A percentile compares a stretch with the other conserved stretches of the same genome.
Conservation (phyloP, 2,888 invertebrate genomes). For the Leuctra nigra region DNA sequence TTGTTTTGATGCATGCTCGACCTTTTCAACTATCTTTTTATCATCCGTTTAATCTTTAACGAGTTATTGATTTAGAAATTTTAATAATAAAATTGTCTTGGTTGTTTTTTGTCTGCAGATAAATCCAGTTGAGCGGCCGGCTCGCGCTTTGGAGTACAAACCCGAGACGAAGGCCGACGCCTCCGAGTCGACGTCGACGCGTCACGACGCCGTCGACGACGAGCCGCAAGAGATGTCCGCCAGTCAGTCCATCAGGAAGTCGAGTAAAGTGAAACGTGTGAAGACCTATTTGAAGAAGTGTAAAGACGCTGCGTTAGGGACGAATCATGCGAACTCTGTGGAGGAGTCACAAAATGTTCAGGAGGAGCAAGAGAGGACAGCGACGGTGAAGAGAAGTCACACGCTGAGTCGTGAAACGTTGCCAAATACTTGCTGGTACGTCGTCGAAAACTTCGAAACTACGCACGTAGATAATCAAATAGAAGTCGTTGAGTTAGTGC, state of each 20-base stretch:
- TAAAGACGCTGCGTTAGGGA: conserved; percentile 45
- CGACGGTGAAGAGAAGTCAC: background rate
- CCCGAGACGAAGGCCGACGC: conserved; percentile 31
- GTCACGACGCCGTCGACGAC: background rate
- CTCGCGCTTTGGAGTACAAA: conserved; percentile 38
- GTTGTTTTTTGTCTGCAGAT: conserved; percentile 37
- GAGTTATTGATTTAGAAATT: conserved; percentile 4
- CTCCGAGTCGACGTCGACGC: no score
- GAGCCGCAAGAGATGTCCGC: conserved; percentile 24
- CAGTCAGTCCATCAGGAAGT: conserved; percentile 39
- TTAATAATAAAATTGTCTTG: background rate
- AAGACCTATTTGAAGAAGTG: conserved; percentile 48
- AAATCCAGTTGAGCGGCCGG: conserved; percentile 39
- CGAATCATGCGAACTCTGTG: background rate
- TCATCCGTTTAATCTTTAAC: background rate
- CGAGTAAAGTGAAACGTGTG: conserved; percentile 46
- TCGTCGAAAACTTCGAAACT: conserved; percentile 9
- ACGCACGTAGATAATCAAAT: background rate
- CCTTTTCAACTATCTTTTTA: no score
- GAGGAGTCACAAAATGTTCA: background rate
- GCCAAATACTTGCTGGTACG: conserved; percentile 15
- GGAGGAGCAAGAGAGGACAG: background rate
- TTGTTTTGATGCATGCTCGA: conserved; percentile 7
- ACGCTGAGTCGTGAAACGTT: background rate
- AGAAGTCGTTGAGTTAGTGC: background rate